phyloP scores from a whole-genome alignment of 2,888 invertebrate species.

The Augochlorella aurata region DNA sequence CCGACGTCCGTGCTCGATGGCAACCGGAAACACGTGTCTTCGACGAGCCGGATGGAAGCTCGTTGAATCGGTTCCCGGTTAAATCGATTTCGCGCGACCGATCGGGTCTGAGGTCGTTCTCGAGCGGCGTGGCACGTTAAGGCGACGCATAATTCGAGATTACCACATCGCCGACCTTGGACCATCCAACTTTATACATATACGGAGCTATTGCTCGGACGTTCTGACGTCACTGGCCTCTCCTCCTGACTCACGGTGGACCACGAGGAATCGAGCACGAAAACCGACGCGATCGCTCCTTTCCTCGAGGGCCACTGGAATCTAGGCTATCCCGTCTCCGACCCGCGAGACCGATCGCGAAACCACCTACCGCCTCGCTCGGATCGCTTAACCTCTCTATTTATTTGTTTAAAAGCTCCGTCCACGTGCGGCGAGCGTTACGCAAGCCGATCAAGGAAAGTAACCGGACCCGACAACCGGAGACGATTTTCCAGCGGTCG shows the following conservation, averaged over 20 bases:
- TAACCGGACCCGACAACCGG: neutral
- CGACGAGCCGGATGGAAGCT: neutral
- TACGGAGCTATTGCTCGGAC: constrained; percentile 76
- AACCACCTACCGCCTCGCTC: neutral
- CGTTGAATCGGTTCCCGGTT: neutral
- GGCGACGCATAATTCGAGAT: constrained; percentile 56
- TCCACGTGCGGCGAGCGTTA: neutral
- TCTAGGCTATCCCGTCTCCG: constrained; percentile 29
- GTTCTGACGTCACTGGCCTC: constrained; percentile 75
- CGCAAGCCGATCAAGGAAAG: neutral
- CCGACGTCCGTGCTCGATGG: neutral
- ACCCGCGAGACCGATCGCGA: neutral
- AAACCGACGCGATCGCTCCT: constrained; percentile 15
- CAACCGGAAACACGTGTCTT: neutral
- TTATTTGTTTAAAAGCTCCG: neutral
- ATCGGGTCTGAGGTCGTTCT: too few species aligned
- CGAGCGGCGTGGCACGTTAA: constrained; percentile 25
- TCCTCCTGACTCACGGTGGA: constrained; percentile 73
- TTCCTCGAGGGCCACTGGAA: constrained; percentile 22
- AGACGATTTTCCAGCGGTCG: neutral
- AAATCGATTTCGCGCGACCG: neutral
- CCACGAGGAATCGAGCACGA: constrained; percentile 42
- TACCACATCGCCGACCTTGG: constrained; percentile 75
- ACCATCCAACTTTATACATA: constrained; percentile 78
- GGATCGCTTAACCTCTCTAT: neutral